Base-by-base conservation (phyloP, 92 coral and sea anemone genomes). In the Isaurus tuberculatus region DNA sequence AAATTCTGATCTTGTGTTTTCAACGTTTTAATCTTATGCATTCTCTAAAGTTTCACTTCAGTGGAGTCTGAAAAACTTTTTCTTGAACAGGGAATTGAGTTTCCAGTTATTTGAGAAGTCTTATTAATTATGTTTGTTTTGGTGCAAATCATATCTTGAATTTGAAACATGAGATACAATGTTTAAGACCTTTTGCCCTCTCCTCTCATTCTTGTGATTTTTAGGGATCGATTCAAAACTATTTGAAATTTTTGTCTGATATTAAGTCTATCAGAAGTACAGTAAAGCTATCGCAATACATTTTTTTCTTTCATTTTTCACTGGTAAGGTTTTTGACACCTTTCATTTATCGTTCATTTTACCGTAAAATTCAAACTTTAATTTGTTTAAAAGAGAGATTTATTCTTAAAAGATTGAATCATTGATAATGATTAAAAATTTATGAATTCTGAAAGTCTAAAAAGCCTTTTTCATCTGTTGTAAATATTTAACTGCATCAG, bases 381-480 rank as follows among this genome's bases (percentile, higher is more conserved):
- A 2, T 19, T 33, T 77, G 82, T 77, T 15, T 33, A 77, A 61
- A 15, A 33, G 20, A 25, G 30, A 77, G 70, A 57, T 33, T 77
- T 77, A 58, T 77, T 58, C 32, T 77, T 57, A 31, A 49, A 74
- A 17, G 19, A n/a, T 74, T 55, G 28, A 55, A n/a, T n/a, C 8
- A 55, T 11, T 40, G 11, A 13, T 40, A 40, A 40, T 40, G 46
- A 2, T 40, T 40, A 23, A 40, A 19, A n/a, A n/a, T 74, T 16
- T 7, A 7, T 20, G 17, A 51, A 53, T 49, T 53, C 40, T 31
- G 31, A 29, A 72, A 44, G 26, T 27, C 80, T 53, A 14, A 29
- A 48, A 33, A n/a, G n/a, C n/a, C n/a, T n/a, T n/a, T n/a, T 32
- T 20, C 31, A 28, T 20, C 20, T 75, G 14, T 36, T 75, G 81